Percentiles rank a stretch among this genome's conserved stretches.
Conservation (phyloP, 2,797 vertebrate species). For the Mus spretus region DNA sequence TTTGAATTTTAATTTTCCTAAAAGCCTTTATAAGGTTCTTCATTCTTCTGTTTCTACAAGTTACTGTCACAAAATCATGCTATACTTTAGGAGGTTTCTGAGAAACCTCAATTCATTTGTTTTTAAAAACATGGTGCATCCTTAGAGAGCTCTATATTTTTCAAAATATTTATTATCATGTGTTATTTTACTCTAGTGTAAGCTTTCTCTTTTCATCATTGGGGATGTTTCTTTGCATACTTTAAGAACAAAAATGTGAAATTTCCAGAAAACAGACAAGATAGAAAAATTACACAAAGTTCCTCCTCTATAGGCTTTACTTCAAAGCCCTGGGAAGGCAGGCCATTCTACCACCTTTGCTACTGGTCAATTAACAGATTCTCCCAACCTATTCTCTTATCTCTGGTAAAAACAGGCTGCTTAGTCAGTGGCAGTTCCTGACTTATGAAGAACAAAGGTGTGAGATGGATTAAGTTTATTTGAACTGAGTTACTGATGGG, state of each 20-base stretch:
- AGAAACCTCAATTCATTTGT: not conserved
- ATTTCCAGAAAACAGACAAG: conserved; percentile 4
- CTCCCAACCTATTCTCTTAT: not conserved
- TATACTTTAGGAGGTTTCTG: not conserved
- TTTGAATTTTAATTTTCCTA: not conserved
- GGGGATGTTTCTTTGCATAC: not conserved
- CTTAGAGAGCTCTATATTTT: not conserved
- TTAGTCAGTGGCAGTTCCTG: not conserved
- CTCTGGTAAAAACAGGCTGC: conserved; percentile 26
- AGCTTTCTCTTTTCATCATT: not conserved
- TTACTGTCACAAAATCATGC: not conserved
- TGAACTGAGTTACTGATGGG: conserved; percentile 19
- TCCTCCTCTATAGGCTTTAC: not conserved
- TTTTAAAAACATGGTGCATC: not conserved
- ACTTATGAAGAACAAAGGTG: conserved; percentile 49
- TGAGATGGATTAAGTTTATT: conserved; percentile 31
- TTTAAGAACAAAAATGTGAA: conserved; percentile 1
- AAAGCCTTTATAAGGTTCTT: not conserved
- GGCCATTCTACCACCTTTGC: not conserved
- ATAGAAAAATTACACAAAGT: not conserved
- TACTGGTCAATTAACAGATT: not conserved
- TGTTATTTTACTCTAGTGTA: conserved; percentile 45
- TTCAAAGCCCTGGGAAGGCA: not conserved
- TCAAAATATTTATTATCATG: not conserved
- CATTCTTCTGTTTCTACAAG: conserved; percentile 14